Percentiles rank a stretch among this genome's conserved stretches.
Evolutionary conservation across 2,888 invertebrate genomes (phyloP).

Genomic region (Nysson spinosus): DNA sequence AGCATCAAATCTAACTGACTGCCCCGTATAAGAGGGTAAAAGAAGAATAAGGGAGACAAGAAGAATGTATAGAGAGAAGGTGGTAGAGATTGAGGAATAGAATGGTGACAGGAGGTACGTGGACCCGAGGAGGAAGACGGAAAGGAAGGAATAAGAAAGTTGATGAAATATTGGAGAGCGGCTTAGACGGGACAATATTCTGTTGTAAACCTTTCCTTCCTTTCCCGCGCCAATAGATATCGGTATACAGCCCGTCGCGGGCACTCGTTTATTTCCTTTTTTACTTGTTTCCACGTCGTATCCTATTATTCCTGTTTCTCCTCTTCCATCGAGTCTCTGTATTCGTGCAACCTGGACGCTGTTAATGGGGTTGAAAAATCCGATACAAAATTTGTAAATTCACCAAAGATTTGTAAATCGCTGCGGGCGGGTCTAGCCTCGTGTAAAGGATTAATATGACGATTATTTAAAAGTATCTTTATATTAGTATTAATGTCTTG

Average conservation of each 20-base stretch:
- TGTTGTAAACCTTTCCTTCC: slow-evolving; percentile 71
- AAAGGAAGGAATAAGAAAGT: slow-evolving; percentile 73
- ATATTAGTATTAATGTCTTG: no score
- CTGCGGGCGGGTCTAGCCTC: no score
- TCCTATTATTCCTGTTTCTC: slow-evolving; percentile 12
- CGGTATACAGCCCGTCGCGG: slow-evolving; percentile 46
- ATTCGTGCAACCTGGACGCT: slow-evolving; percentile 2
- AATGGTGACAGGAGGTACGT: slow-evolving; percentile 4
- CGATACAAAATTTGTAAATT: no score
- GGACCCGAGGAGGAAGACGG: slow-evolving; percentile 35
- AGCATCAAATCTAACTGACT: slow-evolving; percentile 30
- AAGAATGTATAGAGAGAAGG: neutral
- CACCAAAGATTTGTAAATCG: no score
- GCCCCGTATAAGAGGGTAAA: slow-evolving; percentile 17
- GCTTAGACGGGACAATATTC: slow-evolving; percentile 76
- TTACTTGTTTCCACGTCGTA: no score
- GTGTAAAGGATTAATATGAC: no score
- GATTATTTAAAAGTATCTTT: no score
- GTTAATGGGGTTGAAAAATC: slow-evolving; percentile 27
- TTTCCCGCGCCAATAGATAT: slow-evolving; percentile 67
- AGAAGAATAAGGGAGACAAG: neutral
- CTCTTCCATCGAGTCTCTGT: neutral
- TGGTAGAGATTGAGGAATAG: neutral
- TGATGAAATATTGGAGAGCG: slow-evolving; percentile 77
- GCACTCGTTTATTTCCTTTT: slow-evolving; percentile 12